Percentiles rank a stretch among this genome's conserved stretches.
phyloP scores from a whole-genome alignment of 1,140 invertebrate genomes.

The Macrostomum lignano region DNA sequence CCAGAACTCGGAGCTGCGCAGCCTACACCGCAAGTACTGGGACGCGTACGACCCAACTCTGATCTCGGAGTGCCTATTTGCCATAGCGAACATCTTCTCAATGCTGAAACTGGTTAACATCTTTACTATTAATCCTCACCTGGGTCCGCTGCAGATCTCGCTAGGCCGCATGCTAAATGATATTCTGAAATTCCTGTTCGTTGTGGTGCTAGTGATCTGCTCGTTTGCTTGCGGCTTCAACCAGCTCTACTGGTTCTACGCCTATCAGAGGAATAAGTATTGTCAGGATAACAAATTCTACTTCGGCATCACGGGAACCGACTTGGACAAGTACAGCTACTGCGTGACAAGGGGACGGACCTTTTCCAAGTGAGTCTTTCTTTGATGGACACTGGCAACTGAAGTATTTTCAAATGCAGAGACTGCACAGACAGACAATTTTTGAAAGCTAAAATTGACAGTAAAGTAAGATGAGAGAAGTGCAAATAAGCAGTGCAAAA shows the following conservation, averaged over 20 bases:
- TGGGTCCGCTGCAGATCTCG: slow-evolving; percentile 84
- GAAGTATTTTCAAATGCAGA: too few relatives aligned
- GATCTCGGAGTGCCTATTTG: slow-evolving; percentile 66
- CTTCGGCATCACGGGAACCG: not conserved
- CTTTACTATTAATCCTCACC: slow-evolving; percentile 87
- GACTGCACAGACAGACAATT: not conserved
- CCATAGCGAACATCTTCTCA: slow-evolving; percentile 75
- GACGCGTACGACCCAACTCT: slow-evolving; percentile 71
- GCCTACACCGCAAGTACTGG: too few relatives aligned
- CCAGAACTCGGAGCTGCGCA: too few relatives aligned
- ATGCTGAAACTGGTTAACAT: slow-evolving; percentile 91
- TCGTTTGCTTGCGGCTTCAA: slow-evolving; percentile 83
- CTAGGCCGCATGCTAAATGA: slow-evolving; percentile 86
- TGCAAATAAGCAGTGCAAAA: too few relatives aligned
- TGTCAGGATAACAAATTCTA: slow-evolving; percentile 32
- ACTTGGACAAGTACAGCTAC: slow-evolving; percentile 1
- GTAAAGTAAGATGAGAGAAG: slow-evolving; percentile 3
- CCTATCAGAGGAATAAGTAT: slow-evolving; percentile 54
- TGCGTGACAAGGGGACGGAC: slow-evolving; percentile 3
- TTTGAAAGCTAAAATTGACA: slow-evolving; percentile 1
- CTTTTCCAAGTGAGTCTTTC: slow-evolving; percentile 2
- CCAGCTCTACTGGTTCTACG: slow-evolving; percentile 81
- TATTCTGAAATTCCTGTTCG: slow-evolving; percentile 75
- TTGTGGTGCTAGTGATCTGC: slow-evolving; percentile 77
- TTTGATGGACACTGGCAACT: not conserved